Evolutionary conservation across 1,140 invertebrate genomes (phyloP).

Genomic region (Anastatus disparis): DNA sequence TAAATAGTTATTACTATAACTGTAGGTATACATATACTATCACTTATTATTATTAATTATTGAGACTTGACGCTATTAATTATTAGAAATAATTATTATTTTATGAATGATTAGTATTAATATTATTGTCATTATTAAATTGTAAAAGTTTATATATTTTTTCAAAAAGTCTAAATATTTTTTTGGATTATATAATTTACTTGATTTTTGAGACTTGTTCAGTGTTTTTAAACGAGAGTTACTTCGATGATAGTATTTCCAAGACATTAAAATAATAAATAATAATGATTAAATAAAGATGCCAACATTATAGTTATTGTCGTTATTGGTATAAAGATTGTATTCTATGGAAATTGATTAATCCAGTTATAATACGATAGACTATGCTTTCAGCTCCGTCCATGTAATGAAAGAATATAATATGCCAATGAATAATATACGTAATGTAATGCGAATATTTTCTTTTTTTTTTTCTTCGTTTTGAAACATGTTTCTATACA

Average conservation of each 20-base stretch:
- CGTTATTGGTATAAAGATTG: constrained; percentile 51
- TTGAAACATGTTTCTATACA: not conserved
- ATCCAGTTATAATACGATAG: constrained; percentile 38
- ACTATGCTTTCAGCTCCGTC: constrained; percentile 59
- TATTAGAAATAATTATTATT: not conserved
- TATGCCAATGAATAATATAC: constrained; percentile 27
- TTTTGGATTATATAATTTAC: not conserved
- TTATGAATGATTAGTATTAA: not conserved
- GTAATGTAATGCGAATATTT: constrained; percentile 10
- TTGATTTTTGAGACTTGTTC: not conserved
- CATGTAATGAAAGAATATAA: constrained; percentile 39
- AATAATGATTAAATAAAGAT: no score
- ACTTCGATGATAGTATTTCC: no score
- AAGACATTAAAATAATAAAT: no score
- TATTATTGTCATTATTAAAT: not conserved
- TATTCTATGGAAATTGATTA: constrained; percentile 54
- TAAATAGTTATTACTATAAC: no score
- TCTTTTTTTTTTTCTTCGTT: not conserved
- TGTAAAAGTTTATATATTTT: no score
- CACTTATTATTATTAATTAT: no score
- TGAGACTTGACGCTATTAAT: not conserved
- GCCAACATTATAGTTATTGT: constrained; percentile 42
- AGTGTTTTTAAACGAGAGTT: not conserved
- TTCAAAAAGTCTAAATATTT: not conserved
- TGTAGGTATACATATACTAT: no score